Conservation (phyloP, 2,113 vertebrate genomes). For the Myocastor coypus region DNA sequence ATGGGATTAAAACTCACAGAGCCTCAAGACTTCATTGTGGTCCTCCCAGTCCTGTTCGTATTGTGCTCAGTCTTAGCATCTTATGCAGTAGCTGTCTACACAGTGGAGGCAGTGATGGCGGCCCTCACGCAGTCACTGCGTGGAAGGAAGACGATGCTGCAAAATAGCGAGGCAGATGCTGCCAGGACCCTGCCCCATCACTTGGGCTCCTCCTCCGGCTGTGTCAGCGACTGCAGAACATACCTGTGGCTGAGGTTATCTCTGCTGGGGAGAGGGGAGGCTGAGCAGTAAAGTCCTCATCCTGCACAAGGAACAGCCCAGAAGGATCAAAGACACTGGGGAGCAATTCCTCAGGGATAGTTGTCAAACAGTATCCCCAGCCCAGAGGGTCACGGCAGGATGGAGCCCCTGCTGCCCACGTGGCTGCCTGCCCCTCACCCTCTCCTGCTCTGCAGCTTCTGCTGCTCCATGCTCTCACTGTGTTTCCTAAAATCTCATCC, state of each 20-base stretch:
- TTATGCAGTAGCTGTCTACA: background rate
- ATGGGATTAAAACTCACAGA: background rate
- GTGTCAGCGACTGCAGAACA: accelerated
- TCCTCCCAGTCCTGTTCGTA: background rate
- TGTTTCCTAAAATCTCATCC: background rate
- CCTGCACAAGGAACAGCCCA: background rate
- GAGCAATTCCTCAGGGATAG: background rate
- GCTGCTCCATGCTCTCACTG: accelerated
- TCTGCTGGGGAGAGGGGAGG: accelerated
- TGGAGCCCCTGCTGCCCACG: accelerated
- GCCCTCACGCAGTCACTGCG: background rate
- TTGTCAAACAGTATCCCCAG: background rate
- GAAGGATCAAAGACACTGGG: background rate
- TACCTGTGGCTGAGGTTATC: background rate
- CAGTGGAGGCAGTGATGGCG: background rate
- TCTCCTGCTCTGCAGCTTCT: background rate
- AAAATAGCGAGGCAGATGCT: too few relatives aligned
- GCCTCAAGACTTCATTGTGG: accelerated
- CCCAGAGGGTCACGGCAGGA: too few relatives aligned
- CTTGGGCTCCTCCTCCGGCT: background rate
- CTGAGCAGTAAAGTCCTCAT: background rate
- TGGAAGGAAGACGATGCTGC: background rate
- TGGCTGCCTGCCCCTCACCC: too few relatives aligned
- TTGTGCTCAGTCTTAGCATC: background rate
- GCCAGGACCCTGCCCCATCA: background rate